Conservation (phyloP, 2,113 vertebrate species). For the Acanthisitta chloris region DNA sequence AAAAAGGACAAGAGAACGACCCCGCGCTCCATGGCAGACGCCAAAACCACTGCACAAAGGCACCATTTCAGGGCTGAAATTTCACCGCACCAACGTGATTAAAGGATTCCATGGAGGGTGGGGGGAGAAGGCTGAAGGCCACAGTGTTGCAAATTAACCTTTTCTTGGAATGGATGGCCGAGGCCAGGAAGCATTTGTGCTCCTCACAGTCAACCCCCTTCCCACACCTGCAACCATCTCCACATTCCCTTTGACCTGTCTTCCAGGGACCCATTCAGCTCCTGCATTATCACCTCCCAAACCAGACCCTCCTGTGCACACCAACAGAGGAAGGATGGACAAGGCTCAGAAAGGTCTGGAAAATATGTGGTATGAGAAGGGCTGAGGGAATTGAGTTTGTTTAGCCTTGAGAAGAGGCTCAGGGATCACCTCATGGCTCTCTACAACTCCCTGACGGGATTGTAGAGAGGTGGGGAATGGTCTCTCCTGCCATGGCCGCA, state of each 20-base stretch:
- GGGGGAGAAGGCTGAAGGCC: constrained; percentile 66
- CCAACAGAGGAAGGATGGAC: not conserved
- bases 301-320: not conserved
- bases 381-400: too few species aligned
- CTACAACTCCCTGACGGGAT: too few species aligned
- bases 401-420: too few species aligned
- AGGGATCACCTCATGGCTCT: too few species aligned
- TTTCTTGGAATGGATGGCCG: constrained; percentile 52
- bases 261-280: not conserved
- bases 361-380: too few species aligned
- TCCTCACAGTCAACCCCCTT: not conserved
- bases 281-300: not conserved
- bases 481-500: too few species aligned
- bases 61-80: constrained; percentile 85
- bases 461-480: too few species aligned
- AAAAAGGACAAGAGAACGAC: constrained; percentile 77
- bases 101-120: constrained; percentile 78
- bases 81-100: constrained; percentile 85
- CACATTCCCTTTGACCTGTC: not conserved
- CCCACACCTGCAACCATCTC: not conserved
- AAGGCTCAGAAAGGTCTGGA: too few species aligned
- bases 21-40: constrained; percentile 73
- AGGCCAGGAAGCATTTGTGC: not conserved
- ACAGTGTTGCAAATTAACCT: constrained; percentile 70
- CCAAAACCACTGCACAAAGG: constrained; percentile 81